A percentile compares a stretch with the other conserved stretches of the same genome.
These are phyloP conservation scores for Exocentrus adspersus DNA, from an alignment of 2,888 invertebrate species.

Conservation along the genomic window DNA sequence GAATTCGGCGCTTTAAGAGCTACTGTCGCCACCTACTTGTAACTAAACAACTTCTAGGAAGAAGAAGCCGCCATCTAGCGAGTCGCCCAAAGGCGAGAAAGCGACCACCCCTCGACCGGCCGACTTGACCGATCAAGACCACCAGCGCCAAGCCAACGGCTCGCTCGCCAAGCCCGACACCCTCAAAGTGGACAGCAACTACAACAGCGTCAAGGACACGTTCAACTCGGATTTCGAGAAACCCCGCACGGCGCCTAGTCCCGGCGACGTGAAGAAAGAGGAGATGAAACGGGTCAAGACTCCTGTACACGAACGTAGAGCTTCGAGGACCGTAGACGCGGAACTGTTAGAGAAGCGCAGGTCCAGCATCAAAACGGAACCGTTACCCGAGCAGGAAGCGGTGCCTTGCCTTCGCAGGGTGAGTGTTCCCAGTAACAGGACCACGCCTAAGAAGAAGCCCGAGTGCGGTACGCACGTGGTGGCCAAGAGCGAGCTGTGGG, in stretches of 20 bases:
- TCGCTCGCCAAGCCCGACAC: slow-evolving; percentile 37
- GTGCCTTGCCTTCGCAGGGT: slow-evolving; percentile 52
- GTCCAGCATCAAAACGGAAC: slow-evolving; percentile 51
- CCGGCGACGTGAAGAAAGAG: slow-evolving; percentile 34
- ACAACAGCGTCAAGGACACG: slow-evolving; percentile 47
- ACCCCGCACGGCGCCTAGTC: slow-evolving; percentile 32
- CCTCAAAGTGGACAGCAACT: slow-evolving; percentile 46
- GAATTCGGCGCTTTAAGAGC: too few relatives aligned
- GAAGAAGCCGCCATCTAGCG: slow-evolving; percentile 45
- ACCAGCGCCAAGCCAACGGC: slow-evolving; percentile 45
- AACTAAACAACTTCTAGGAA: slow-evolving; percentile 37
- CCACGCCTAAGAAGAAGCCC: slow-evolving; percentile 65
- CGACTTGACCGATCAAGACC: slow-evolving; percentile 40
- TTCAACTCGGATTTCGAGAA: slow-evolving; percentile 42
- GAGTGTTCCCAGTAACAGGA: slow-evolving; percentile 54
- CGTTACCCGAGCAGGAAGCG: slow-evolving; percentile 52
- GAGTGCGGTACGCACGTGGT: slow-evolving; percentile 62
- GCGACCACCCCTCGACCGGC: slow-evolving; percentile 25
- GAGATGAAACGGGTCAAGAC: slow-evolving; percentile 38
- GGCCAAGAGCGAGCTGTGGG: slow-evolving; percentile 64
- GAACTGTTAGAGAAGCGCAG: slow-evolving; percentile 59
- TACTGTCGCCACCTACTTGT: too few relatives aligned
- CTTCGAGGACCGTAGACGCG: slow-evolving; percentile 45
- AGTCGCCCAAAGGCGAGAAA: slow-evolving; percentile 50
- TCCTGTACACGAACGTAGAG: slow-evolving; percentile 50